A percentile compares a stretch with the other conserved stretches of the same genome.
These are phyloP conservation scores for Aleiodes testaceus DNA, from an alignment of 2,888 invertebrate genomes.

Conservation along the genomic window DNA sequence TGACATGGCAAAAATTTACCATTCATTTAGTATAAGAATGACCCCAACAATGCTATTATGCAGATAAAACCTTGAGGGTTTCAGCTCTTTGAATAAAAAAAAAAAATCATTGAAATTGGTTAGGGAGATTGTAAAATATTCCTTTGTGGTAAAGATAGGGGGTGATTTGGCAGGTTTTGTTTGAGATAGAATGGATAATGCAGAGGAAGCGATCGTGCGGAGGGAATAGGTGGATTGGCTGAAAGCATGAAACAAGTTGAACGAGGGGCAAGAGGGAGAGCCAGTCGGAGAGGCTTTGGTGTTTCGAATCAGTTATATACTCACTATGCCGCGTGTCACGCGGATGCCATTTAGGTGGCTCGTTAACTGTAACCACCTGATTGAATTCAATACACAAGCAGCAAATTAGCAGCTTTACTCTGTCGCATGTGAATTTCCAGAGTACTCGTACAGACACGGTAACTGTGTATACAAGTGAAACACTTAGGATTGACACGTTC, in stretches of 20 bases:
- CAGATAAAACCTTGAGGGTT: too few relatives aligned
- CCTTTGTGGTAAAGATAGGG: conserved; percentile 11
- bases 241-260: conserved; percentile 10
- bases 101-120: too few relatives aligned
- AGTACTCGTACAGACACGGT: neutral
- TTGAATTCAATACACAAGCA: conserved; percentile 29
- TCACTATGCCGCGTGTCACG: conserved; percentile 13
- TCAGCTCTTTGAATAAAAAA: too few relatives aligned
- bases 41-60: too few relatives aligned
- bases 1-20: too few relatives aligned
- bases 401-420: conserved; percentile 38
- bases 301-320: conserved; percentile 3
- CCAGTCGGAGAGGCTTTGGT: neutral
- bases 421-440: conserved; percentile 9
- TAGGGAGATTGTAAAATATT: neutral
- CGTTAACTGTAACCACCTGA: conserved; percentile 28
- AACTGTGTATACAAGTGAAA: neutral
- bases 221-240: conserved; percentile 2
- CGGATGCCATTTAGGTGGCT: conserved; percentile 19
- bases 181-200: conserved; percentile 1
- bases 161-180: neutral
- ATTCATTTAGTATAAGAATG: too few relatives aligned
- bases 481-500: neutral
- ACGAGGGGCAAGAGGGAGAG: neutral
- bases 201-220: neutral